Evolutionary conservation across 92 coral and sea anemone species (phyloP), one percentile per base, ranked within the genome.

Genomic region (Porites lobata): DNA sequence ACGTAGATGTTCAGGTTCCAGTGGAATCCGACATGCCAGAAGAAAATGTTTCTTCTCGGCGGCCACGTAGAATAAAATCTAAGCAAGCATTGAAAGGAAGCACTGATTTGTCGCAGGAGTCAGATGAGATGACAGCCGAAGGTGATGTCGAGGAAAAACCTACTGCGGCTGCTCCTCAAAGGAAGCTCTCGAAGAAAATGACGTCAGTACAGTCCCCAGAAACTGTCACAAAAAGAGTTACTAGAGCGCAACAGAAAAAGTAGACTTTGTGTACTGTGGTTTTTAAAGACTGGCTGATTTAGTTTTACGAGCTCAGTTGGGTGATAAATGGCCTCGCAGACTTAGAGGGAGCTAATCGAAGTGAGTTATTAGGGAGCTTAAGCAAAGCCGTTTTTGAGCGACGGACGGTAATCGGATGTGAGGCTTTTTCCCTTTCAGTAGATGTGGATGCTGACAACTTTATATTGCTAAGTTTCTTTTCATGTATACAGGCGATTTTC

Each of bases 221-320:
- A 21, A 62, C 70, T 24, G 73, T 73, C 61, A 72, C 87, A 20
- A 84, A 84, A 74, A 73, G 87, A 65, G 81, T 84, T 47, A 84
- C 87, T 1, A 84, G 87, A 76, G 77, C 69, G 11, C 72, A 81
- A 15, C 79, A 75, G 69, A 84, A 29, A 84, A 84, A 84, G 26
- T 72, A 50, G 62, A 21, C 47, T 38, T 38, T 38, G 7, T 38
- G 47, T 38, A 38, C 6, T 38, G 47, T 0, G 47, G 47, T 38
- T 38, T 38, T 4, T 38, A 38, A 38, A 38, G 6, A 38, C 47
- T 3, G 47, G 47, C 6, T 38, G 47, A 4, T 4, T 38, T 38
- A 38, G 47, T 38, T 38, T 38, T 38, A 38, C 7, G 47, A 38
- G 47, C 6, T 38, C 47, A 38, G 47, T 38, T 38, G 6, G 47